Evolutionary conservation across 2,888 invertebrate species (phyloP), one percentile per base, ranked within the genome.

Genomic region (Entomobrya multifasciata): DNA sequence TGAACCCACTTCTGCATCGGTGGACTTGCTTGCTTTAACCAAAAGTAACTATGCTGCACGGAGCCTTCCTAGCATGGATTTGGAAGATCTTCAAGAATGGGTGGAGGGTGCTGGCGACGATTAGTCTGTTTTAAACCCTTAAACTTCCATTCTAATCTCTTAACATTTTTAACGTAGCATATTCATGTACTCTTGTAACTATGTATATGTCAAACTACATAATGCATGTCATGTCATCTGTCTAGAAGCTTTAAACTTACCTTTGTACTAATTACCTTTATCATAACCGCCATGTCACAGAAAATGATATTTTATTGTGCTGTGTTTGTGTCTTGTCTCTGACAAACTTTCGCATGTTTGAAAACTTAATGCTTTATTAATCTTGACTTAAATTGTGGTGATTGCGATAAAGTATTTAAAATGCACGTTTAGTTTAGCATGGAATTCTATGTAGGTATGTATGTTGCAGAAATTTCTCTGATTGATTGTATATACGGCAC

Each of bases 51-150:
- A 89, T 60, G 57, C 89, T 47, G 88, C 89, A 22, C 87, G 89
- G 55, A 90, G 89, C 78, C 82, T 90, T 41, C 90, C 90, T 6
- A 90, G 90, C 79, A 87, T 90, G 87, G 90, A 90, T 77, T 67
- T 90, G 55, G 90, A 90, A 80, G 90, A 90, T 67, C 84, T 90
- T 25, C 90, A 90, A 80, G 90, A 90, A 77, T 89, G 89, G 89
- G 88, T 89, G 60, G 90, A 90, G 49, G 88, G 89, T 72, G 90
- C 90, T 78, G 88, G 85, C 17, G 90, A 90, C 74, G 90, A 90
- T 74, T 85, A 88, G 25, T 44, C n/a, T 77, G 25, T 15, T 1
- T 70, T 36, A 36, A 36, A n/a, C n/a, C n/a, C n/a, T 36, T 36
- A 36, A 36, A 36, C 36, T 36, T 36, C 8, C 8, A 36, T 6